These are phyloP conservation scores for Calyptommatus sinebrachiatus DNA, from an alignment of 2,113 vertebrate genomes.

Conservation along the genomic window DNA sequence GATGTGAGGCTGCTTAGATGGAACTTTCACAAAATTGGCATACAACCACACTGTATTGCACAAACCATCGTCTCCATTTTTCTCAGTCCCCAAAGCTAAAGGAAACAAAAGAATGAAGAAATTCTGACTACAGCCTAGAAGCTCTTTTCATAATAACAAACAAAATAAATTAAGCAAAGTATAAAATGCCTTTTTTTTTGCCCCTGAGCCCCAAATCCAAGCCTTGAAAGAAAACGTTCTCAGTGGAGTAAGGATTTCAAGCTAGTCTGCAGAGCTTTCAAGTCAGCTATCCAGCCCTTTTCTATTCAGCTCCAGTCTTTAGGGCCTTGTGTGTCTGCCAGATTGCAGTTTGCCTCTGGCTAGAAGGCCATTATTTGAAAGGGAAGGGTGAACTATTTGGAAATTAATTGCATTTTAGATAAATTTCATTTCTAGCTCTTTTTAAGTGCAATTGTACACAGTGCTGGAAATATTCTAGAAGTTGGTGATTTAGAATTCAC, in stretches of 20 bases:
- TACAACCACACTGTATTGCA: neutral
- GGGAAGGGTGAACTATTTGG: conserved; percentile 23
- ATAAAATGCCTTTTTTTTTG: conserved; percentile 21
- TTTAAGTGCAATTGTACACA: neutral
- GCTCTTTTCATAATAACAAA: neutral
- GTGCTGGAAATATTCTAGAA: neutral
- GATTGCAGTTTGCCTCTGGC: conserved; percentile 63
- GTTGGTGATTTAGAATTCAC: neutral
- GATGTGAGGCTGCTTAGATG: too few relatives aligned
- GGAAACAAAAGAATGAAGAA: neutral
- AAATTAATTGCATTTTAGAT: conserved; percentile 30
- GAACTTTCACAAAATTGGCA: too few relatives aligned
- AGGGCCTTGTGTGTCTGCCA: conserved; percentile 58
- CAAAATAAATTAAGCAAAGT: conserved; percentile 2
- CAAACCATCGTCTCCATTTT: neutral
- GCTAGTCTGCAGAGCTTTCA: conserved; percentile 53
- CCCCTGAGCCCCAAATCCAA: conserved; percentile 46
- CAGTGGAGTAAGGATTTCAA: conserved; percentile 36
- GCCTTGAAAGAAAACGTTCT: conserved; percentile 43
- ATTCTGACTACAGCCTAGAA: neutral
- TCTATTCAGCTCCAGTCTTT: conserved; percentile 54
- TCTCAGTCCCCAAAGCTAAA: neutral
- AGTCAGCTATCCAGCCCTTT: conserved; percentile 50
- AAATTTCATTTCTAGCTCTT: conserved; percentile 32
- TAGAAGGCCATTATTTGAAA: conserved; percentile 43